These are phyloP conservation scores for Tringa solitaria DNA, from an alignment of 2,113 vertebrate genomes.

Conservation along the genomic window DNA sequence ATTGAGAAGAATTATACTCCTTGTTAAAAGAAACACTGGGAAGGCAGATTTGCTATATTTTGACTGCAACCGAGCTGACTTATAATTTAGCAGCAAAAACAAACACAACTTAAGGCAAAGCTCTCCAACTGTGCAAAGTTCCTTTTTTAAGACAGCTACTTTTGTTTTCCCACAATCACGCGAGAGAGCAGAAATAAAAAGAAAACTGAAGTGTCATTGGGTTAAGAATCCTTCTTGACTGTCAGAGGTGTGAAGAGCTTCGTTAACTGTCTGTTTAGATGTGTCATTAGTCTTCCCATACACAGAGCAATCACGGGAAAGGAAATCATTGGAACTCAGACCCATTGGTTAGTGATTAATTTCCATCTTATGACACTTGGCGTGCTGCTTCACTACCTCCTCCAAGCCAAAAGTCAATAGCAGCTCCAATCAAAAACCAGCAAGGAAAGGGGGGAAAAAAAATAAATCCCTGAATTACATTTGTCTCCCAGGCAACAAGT, in stretches of 20 bases:
- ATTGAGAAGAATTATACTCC: background rate
- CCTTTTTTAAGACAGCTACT: background rate
- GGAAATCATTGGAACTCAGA: slow-evolving; percentile 71
- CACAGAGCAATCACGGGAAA: slow-evolving; percentile 41
- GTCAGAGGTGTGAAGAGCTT: background rate
- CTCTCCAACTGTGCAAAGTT: background rate
- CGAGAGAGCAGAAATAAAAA: background rate
- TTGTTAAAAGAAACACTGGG: background rate
- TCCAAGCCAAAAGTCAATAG: slow-evolving; percentile 10
- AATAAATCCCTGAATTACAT: slow-evolving; percentile 8
- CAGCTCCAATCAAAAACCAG: slow-evolving; percentile 11
- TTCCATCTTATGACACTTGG: slow-evolving; percentile 37
- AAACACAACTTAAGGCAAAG: background rate
- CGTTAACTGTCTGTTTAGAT: background rate
- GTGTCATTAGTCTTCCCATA: background rate
- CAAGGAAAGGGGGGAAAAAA: background rate
- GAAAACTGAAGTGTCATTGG: background rate
- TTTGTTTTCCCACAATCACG: background rate
- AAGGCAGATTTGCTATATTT: background rate
- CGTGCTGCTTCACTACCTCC: background rate
- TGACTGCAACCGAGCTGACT: background rate
- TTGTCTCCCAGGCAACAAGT: slow-evolving; percentile 60
- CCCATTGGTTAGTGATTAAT: slow-evolving; percentile 64
- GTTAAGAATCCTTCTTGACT: slow-evolving; percentile 20
- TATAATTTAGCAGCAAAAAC: background rate